Evolutionary conservation across 2,113 vertebrate genomes (phyloP), one percentile per base, ranked within the genome.

Genomic region (Caracal caracal): DNA sequence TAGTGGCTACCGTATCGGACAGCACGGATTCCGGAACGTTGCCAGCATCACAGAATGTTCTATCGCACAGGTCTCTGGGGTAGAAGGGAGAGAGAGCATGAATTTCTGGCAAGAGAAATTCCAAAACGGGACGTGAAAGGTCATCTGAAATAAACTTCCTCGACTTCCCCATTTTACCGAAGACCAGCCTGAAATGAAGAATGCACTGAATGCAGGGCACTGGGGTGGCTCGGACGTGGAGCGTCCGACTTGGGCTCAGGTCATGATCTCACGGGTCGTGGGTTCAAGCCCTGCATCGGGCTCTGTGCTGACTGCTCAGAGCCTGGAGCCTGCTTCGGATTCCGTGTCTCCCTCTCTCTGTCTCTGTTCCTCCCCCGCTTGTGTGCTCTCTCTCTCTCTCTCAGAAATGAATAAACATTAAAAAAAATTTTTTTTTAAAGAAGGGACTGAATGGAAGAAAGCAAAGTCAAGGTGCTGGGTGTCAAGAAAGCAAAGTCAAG

Each of bases 151-250:
- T 10, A 71, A 80, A 68, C 56, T 5, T 5, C 35, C 30, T 61
- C 63, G 0, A 2, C 33, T 35, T 66, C 49, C 1, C 30, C 5
- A 0, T 56, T 63, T 81, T 37, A 59, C 5, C 30, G 15, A 68
- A 24, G 49, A 8, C 53, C 11, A 10, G 56, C 28, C 43, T 79
- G 1, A 3, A 85, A n/a, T 16, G 65, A 93, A 20, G 75, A 78
- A n/a, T 0, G 2, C 17, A 6, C 11, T 11, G 70, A 35, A 13
- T 0, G 35, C 56, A 2, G 43, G 56, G 0, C 20, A 0, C 56
- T 8, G 20, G 56, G 56, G 56, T 22, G 56, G 56, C 20, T 59
- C 20, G 8, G 56, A 24, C 8, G 56, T 59, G 8, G 22, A 59
- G 20, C 20, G 7, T 59, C 20, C 8, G 20, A 59, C 56, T 59